phyloP scores from a whole-genome alignment of 1,140 invertebrate genomes.

The Achatina immaculata region DNA sequence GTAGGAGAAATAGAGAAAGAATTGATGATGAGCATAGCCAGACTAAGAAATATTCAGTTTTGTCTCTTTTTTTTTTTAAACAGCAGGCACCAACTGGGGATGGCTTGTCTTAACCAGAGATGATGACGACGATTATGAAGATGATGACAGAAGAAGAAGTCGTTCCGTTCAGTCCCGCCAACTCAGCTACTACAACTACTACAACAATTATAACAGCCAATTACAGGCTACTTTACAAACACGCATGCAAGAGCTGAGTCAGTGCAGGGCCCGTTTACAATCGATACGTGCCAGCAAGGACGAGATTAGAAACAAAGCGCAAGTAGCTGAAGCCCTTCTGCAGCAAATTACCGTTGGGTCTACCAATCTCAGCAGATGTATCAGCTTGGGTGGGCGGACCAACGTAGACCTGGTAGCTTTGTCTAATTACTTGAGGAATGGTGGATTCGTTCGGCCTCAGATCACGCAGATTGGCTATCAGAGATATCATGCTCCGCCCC shows the following conservation, averaged over 20 bases:
- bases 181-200: not conserved
- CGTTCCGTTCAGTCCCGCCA: not conserved
- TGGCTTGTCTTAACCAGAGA: too few relatives aligned
- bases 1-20: too few relatives aligned
- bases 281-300: not conserved
- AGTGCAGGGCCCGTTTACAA: not conserved
- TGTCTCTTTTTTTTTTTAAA: not conserved
- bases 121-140: too few relatives aligned
- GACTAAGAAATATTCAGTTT: not conserved
- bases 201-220: not conserved
- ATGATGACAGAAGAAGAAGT: slow-evolving; percentile 3
- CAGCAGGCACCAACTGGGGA: not conserved
- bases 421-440: not conserved
- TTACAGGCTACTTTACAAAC: slow-evolving; percentile 11
- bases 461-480: not conserved
- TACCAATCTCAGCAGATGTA: not conserved
- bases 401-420: not conserved
- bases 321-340: slow-evolving; percentile 2
- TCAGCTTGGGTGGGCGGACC: not conserved
- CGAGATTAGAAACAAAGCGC: slow-evolving; percentile 6
- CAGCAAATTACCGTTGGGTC: slow-evolving; percentile 10
- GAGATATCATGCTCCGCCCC: not conserved
- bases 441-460: slow-evolving; percentile 5
- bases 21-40: too few relatives aligned
- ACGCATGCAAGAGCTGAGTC: not conserved